Percentiles rank a stretch among this genome's conserved stretches.
Conservation (phyloP, 2,113 vertebrate species). For the Myotis brandtii region DNA sequence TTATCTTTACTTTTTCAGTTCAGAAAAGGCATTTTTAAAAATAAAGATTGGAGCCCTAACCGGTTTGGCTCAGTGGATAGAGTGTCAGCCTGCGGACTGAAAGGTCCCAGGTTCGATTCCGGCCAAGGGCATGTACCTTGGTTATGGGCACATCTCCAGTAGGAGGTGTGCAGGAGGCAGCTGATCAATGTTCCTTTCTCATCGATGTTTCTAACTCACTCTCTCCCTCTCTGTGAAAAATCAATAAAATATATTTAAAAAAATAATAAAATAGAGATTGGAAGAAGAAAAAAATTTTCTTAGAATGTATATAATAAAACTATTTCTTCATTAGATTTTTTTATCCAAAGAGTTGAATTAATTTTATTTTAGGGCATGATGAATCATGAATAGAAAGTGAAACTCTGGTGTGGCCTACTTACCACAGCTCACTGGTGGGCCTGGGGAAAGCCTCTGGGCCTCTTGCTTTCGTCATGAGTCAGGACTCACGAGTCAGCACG, state of each 20-base stretch:
- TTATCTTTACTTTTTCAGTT: not conserved
- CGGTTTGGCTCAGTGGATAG: too few relatives aligned
- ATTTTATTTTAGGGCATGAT: not conserved
- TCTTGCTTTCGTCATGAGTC: not conserved
- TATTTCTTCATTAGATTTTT: not conserved
- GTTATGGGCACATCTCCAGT: too few relatives aligned
- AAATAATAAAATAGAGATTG: not conserved
- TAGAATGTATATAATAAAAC: not conserved
- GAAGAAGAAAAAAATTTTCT: not conserved
- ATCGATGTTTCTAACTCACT: too few relatives aligned
- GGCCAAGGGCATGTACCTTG: too few relatives aligned
- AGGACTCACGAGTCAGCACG: fast-evolving
- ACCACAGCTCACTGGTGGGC: fast-evolving
- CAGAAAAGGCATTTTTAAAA: not conserved
- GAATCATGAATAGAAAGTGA: fast-evolving
- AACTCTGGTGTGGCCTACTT: too few relatives aligned
- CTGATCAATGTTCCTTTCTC: too few relatives aligned
- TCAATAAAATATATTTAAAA: too few relatives aligned
- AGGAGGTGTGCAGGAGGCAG: too few relatives aligned
- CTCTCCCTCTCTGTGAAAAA: too few relatives aligned
- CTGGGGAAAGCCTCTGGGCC: not conserved
- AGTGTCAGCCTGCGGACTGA: too few relatives aligned
- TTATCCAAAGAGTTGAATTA: not conserved
- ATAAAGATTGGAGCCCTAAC: not conserved
- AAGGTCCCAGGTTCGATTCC: too few relatives aligned